These are phyloP conservation scores for Anhinga anhinga DNA, from an alignment of 2,113 vertebrate species.

Conservation along the genomic window DNA sequence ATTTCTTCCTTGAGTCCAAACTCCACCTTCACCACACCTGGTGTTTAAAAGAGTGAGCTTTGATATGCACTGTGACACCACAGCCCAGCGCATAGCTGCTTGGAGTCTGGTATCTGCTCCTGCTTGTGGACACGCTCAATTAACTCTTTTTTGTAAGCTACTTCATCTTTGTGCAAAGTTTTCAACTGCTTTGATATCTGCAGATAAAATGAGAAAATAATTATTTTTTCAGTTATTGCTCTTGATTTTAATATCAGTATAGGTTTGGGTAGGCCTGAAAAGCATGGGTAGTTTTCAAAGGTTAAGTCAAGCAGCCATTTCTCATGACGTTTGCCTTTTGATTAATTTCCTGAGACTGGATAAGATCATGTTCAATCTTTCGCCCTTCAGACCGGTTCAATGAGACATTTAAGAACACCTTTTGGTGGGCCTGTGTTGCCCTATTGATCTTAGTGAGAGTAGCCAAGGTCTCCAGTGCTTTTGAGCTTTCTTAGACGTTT, in stretches of 20 bases:
- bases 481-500: neutral
- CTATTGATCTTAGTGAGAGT: neutral
- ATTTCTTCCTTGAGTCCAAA: neutral
- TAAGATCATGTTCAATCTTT: neutral
- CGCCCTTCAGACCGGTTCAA: neutral
- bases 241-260: neutral
- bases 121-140: fast-evolving
- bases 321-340: neutral
- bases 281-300: neutral
- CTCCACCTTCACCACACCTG: neutral
- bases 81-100: fast-evolving
- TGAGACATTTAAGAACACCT: neutral
- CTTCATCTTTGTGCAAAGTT: neutral
- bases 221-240: neutral
- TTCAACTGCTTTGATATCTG: neutral
- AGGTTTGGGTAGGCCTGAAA: neutral
- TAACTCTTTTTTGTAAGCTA: neutral
- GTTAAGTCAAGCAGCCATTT: neutral
- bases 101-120: neutral
- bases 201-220: neutral
- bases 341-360: neutral
- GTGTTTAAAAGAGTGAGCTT: neutral
- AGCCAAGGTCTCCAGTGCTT: neutral
- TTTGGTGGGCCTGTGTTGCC: neutral
- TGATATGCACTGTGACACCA: fast-evolving